These are phyloP conservation scores for Calcarius lapponicus DNA, from an alignment of 2,797 vertebrate species.

Conservation along the genomic window DNA sequence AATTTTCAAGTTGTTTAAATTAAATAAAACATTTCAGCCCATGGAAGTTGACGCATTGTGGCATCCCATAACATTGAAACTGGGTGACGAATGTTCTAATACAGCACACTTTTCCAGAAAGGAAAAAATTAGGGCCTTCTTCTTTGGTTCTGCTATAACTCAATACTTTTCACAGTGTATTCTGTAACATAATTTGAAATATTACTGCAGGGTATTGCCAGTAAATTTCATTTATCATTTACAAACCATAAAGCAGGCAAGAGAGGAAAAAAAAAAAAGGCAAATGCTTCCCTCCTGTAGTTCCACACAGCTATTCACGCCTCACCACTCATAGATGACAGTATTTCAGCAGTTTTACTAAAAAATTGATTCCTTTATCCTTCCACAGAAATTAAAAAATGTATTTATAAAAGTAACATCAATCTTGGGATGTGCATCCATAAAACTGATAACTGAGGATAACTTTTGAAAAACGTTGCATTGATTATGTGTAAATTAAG, in stretches of 20 bases:
- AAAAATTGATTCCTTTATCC: neutral
- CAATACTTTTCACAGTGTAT: neutral
- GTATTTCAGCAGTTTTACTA: conserved; percentile 13
- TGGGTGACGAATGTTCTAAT: neutral
- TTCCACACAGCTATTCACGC: neutral
- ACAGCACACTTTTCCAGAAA: neutral
- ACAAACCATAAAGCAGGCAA: conserved; percentile 46
- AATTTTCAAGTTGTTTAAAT: neutral
- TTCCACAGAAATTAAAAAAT: conserved; percentile 24
- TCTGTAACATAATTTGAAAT: conserved; percentile 41
- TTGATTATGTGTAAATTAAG: neutral
- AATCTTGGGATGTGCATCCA: neutral
- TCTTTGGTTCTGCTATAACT: neutral
- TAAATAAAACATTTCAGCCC: neutral
- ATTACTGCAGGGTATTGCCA: neutral
- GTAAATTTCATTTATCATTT: conserved; percentile 61
- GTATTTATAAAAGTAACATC: neutral
- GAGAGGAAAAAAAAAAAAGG: neutral
- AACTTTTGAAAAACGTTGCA: neutral
- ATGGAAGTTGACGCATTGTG: neutral
- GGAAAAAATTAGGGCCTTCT: neutral
- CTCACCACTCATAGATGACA: conserved; percentile 25
- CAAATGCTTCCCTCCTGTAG: neutral
- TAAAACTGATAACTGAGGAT: neutral
- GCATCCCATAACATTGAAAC: neutral